Evolutionary conservation across 2,888 invertebrate genomes (phyloP).

Genomic region (Amaurobius ferox): DNA sequence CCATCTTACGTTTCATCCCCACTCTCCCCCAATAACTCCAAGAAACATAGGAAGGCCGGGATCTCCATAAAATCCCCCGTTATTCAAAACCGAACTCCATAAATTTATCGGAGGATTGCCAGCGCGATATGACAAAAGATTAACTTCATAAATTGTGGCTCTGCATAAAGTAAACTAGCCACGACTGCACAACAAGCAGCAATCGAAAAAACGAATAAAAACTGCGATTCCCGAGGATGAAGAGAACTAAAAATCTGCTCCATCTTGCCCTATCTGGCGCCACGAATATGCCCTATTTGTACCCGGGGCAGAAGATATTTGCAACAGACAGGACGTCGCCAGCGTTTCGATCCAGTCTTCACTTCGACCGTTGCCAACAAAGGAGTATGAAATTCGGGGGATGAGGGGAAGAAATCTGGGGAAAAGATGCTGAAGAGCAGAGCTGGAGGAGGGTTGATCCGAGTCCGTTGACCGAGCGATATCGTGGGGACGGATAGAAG

Average conservation of each 20-base stretch:
- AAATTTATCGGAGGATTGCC: slow-evolving; percentile 7
- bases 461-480: background rate
- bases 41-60: too few relatives aligned
- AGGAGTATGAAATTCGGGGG: slow-evolving; percentile 19
- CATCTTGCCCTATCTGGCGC: slow-evolving; percentile 27
- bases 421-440: background rate
- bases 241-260: slow-evolving; percentile 43
- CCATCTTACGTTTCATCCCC: too few relatives aligned
- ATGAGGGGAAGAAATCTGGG: background rate
- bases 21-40: too few relatives aligned
- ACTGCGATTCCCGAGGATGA: slow-evolving; percentile 26
- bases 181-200: slow-evolving; percentile 27
- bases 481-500: background rate
- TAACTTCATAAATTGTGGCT: slow-evolving; percentile 8
- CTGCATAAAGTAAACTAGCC: slow-evolving; percentile 28
- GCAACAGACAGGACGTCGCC: slow-evolving; percentile 53
- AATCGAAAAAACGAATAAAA: slow-evolving; percentile 35
- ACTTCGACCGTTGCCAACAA: slow-evolving; percentile 48
- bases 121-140: slow-evolving; percentile 2
- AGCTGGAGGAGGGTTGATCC: background rate
- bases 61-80: slow-evolving; percentile 1
- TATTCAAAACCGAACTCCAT: background rate
- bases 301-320: slow-evolving; percentile 36
- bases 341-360: slow-evolving; percentile 44
- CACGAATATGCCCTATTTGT: slow-evolving; percentile 60